Percentiles rank a stretch among this genome's conserved stretches.
phyloP scores from a whole-genome alignment of 2,113 vertebrate genomes.

The Chaetura pelagica region DNA sequence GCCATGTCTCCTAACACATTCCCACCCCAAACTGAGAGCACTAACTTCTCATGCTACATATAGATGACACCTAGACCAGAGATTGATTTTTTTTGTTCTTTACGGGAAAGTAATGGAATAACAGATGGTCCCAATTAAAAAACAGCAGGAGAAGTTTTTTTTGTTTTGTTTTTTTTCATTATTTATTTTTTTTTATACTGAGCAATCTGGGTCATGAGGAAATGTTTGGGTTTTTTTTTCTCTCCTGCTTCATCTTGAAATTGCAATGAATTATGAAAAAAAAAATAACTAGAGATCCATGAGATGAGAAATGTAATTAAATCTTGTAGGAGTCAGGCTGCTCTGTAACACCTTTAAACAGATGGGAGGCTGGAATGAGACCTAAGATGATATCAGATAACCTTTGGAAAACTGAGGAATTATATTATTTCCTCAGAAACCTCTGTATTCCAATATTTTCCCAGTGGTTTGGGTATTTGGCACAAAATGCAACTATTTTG shows the following conservation, averaged over 20 bases:
- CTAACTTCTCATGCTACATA: neutral
- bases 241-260: neutral
- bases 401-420: neutral
- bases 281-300: neutral
- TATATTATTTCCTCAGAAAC: neutral
- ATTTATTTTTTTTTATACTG: neutral
- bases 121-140: slow-evolving; percentile 72
- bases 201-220: slow-evolving; percentile 29
- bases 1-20: neutral
- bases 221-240: neutral
- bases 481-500: neutral
- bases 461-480: neutral
- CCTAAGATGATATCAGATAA: neutral
- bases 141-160: neutral
- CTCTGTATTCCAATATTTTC: neutral
- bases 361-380: neutral
- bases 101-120: slow-evolving; percentile 25
- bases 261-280: slow-evolving; percentile 1
- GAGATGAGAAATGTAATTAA: slow-evolving; percentile 29
- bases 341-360: slow-evolving; percentile 6
- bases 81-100: slow-evolving; percentile 18
- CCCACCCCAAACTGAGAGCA: neutral
- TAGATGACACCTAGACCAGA: neutral
- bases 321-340: neutral
- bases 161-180: no score